Conservation (phyloP, 2,113 vertebrate species). For the Alaudala cheleensis region DNA sequence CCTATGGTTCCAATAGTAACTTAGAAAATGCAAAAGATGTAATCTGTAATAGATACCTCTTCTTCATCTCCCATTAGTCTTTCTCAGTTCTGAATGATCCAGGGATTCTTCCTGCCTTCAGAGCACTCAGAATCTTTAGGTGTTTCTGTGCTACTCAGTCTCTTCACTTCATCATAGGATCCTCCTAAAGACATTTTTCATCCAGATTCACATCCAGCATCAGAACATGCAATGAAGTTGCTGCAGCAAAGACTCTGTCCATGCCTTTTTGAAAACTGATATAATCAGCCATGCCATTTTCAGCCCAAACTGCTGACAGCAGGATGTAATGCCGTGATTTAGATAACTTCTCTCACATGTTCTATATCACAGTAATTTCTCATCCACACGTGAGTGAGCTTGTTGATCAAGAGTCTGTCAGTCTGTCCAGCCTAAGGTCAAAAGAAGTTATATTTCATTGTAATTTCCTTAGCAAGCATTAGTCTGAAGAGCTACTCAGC, state of each 20-base stretch:
- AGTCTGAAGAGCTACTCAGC: neutral
- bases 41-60: neutral
- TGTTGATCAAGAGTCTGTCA: neutral
- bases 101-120: neutral
- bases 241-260: neutral
- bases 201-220: neutral
- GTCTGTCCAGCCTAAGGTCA: neutral
- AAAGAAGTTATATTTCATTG: rapidly evolving
- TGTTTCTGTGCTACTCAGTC: neutral
- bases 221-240: neutral
- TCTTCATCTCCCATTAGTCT: neutral
- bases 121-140: neutral
- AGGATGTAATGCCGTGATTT: neutral
- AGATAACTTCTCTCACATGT: neutral
- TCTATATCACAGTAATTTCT: neutral
- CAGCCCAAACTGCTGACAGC: neutral
- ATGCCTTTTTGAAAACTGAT: neutral
- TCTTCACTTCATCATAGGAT: neutral
- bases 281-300: neutral
- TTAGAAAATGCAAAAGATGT: neutral
- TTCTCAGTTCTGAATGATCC: neutral
- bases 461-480: neutral
- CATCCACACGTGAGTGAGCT: neutral
- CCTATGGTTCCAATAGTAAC: neutral
- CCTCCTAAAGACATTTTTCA: neutral